Evolutionary conservation across 2,888 invertebrate species (phyloP), one percentile per base, ranked within the genome.

Genomic region (Himalopsyche kuldschensis): DNA sequence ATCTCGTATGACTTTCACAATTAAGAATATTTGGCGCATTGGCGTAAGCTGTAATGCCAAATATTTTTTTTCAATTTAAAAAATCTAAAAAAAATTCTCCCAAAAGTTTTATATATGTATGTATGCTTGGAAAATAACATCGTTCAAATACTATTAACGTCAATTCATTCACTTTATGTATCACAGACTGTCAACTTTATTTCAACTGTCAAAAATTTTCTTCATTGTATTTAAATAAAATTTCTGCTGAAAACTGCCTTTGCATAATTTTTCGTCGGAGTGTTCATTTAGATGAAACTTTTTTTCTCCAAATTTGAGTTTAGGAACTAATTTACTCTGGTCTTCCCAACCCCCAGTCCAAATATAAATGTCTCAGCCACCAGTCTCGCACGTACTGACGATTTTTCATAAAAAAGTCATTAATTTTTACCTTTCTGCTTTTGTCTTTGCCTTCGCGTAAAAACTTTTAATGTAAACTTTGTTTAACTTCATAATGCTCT

Each of bases 351-450:
- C 69, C 63, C 69, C 24, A 30, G 63, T 81, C 69, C 78, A 82
- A 82, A 78, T 76, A 69, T 75, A 48, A 35, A 76, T 78, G 47
- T 83, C 83, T 31, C 80, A 35, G 78, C 47, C 75, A n/a, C 63
- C 83, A 55, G 63, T 75, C 77, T 55, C 55, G 83, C 85, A 85
- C 85, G 85, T 80, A 81, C 83, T 75, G 82, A 80, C 85, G 84
- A 85, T 85, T 85, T 84, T 85, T 85, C 85, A 85, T 85, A 85
- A 85, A 85, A 84, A 85, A 85, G 85, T 85, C 85, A 84, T 85
- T 85, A 85, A 84, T 85, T 84, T 82, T 80, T 82, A 83, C 85
- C 85, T 85, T 85, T 80, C 82, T 77, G 83, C 81, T 78, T 83
- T 76, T 81, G 78, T 79, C 82, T 85, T 85, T 83, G 85, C 83